Evolutionary conservation across 2,797 vertebrate genomes (phyloP).

Genomic region (Dicrostonyx torquatus): DNA sequence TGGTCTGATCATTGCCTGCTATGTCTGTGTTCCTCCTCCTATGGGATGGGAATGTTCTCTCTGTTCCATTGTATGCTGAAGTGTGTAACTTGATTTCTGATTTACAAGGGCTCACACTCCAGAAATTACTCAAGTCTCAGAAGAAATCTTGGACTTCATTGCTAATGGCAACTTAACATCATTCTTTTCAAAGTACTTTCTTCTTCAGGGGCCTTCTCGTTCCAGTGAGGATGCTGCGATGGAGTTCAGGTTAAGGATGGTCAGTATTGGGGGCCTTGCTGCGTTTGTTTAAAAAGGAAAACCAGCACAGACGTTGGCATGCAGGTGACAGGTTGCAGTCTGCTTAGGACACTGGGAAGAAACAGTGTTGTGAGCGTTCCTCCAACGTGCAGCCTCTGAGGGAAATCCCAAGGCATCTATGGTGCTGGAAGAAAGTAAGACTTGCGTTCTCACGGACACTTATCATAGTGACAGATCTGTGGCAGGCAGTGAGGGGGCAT

Average conservation of each 20-base stretch:
- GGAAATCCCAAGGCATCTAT: constrained; percentile 21
- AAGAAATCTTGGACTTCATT: constrained; percentile 13
- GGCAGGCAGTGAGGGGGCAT: neutral
- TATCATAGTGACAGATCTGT: neutral
- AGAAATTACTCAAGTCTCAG: neutral
- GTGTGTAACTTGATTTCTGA: neutral
- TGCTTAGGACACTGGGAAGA: constrained; percentile 51
- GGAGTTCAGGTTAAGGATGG: constrained; percentile 78
- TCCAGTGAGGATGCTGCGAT: neutral
- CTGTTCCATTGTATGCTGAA: neutral
- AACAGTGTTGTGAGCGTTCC: neutral
- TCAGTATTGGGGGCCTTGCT: constrained; percentile 75
- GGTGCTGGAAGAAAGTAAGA: constrained; percentile 26
- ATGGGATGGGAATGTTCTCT: neutral
- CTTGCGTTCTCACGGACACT: neutral
- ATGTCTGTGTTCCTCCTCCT: neutral
- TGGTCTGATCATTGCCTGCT: neutral
- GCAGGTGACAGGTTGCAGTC: constrained; percentile 77
- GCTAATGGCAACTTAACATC: constrained; percentile 67
- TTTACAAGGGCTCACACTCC: neutral
- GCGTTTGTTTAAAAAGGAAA: constrained; percentile 77
- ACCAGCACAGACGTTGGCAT: constrained; percentile 68
- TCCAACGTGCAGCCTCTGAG: constrained; percentile 46
- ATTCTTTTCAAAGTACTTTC: constrained; percentile 77
- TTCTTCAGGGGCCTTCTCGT: constrained; percentile 67